Conservation (phyloP, 1,140 invertebrate species). For the Lysiphlebus fabarum region DNA sequence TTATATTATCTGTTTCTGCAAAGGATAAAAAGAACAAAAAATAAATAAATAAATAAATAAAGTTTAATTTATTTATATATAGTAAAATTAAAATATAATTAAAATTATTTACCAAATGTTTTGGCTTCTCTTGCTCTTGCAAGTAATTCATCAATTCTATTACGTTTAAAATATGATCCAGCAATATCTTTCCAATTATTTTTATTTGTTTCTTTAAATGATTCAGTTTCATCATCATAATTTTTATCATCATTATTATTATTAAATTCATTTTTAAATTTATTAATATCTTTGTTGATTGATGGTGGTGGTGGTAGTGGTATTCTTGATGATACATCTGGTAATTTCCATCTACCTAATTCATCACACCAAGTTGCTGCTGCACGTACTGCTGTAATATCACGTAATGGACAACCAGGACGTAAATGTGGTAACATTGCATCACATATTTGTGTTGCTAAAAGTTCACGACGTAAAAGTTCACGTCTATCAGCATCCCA, state of each 20-base stretch:
- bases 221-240: constrained; percentile 23
- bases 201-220: constrained; percentile 12
- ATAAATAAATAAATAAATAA: constrained; percentile 14
- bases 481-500: constrained; percentile 53
- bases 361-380: constrained; percentile 52
- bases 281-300: constrained; percentile 1
- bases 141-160: constrained; percentile 45
- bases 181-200: constrained; percentile 38
- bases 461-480: constrained; percentile 47
- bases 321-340: constrained; percentile 41
- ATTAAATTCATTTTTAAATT: constrained; percentile 41
- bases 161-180: constrained; percentile 48
- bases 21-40: no score
- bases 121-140: constrained; percentile 46
- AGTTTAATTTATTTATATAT: not conserved
- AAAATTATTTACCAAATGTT: constrained; percentile 42
- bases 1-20: constrained; percentile 39
- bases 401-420: constrained; percentile 52
- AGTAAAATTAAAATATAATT: not conserved
- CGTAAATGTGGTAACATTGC: constrained; percentile 52
- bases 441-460: constrained; percentile 50
- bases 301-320: constrained; percentile 43
- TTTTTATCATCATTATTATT: constrained; percentile 37
- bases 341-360: constrained; percentile 48
- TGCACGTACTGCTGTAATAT: constrained; percentile 39